Conservation (phyloP, 2,888 invertebrate genomes). For the Acrobasis repandana region DNA sequence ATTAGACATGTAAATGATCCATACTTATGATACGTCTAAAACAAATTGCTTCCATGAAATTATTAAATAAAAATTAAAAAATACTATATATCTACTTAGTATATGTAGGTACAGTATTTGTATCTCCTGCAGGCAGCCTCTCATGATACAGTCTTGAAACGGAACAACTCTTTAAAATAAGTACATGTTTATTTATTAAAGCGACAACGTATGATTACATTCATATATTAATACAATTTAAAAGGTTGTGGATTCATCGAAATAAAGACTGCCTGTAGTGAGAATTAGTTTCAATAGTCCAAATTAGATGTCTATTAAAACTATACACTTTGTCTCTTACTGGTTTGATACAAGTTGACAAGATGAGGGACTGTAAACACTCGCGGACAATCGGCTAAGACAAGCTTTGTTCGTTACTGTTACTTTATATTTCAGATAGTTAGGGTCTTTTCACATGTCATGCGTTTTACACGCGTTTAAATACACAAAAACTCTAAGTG, state of each 20-base stretch:
- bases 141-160: slow-evolving; percentile 13
- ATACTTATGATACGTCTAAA: slow-evolving; percentile 74
- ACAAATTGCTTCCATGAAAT: slow-evolving; percentile 76
- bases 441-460: background rate
- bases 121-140: slow-evolving; percentile 49
- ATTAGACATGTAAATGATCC: slow-evolving; percentile 66
- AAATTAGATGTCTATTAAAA: slow-evolving; percentile 27
- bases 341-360: slow-evolving; percentile 25
- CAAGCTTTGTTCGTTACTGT: background rate
- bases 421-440: background rate
- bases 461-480: too few relatives aligned
- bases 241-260: slow-evolving; percentile 59
- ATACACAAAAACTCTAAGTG: too few relatives aligned
- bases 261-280: slow-evolving; percentile 48
- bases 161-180: slow-evolving; percentile 1
- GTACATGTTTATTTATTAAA: background rate
- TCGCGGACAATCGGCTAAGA: background rate
- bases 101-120: slow-evolving; percentile 38
- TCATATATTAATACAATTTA: slow-evolving; percentile 23
- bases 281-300: slow-evolving; percentile 35
- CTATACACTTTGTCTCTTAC: slow-evolving; percentile 24
- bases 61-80: slow-evolving; percentile 60
- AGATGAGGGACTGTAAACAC: slow-evolving; percentile 22
- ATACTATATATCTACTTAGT: slow-evolving; percentile 51
- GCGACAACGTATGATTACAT: background rate